Evolutionary conservation across 2,888 invertebrate species (phyloP).

Genomic region (Limnephilus lunatus): DNA sequence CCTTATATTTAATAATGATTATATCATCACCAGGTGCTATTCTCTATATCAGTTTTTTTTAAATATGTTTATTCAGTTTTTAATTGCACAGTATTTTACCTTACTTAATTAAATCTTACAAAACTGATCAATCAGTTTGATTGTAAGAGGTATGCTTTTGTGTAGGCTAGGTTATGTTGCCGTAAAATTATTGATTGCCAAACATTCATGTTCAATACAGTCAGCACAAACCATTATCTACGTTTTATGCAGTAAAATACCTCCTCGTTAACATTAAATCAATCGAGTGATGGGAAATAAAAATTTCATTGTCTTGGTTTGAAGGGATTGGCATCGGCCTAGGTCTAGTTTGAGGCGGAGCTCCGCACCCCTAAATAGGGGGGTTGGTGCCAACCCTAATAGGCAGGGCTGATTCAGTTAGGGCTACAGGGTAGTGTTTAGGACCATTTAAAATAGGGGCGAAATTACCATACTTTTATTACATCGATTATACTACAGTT

Average conservation of each 20-base stretch:
- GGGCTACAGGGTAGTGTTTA: constrained; percentile 12
- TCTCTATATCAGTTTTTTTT: background rate
- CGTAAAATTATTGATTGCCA: background rate
- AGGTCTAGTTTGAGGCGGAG: background rate
- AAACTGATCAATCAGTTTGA: no score
- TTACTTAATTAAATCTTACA: no score
- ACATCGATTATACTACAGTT: background rate
- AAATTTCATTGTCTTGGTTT: constrained; percentile 29
- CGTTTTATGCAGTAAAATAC: constrained; percentile 3
- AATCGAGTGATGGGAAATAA: constrained; percentile 34
- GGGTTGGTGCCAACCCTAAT: constrained; percentile 31
- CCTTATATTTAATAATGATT: background rate
- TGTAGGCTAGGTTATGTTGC: background rate
- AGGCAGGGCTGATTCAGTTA: constrained; percentile 20
- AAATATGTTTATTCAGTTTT: no score
- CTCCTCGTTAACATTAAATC: constrained; percentile 1
- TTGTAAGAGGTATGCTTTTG: background rate
- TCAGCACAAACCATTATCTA: background rate
- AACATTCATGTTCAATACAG: background rate
- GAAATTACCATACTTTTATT: background rate
- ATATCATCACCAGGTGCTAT: background rate
- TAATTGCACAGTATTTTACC: no score
- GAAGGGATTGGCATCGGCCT: constrained; percentile 25
- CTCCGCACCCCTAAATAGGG: constrained; percentile 33
- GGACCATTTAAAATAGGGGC: background rate